Evolutionary conservation across 1,140 invertebrate species (phyloP), one percentile per base, ranked within the genome.

Genomic region (Hyphantria cunea): DNA sequence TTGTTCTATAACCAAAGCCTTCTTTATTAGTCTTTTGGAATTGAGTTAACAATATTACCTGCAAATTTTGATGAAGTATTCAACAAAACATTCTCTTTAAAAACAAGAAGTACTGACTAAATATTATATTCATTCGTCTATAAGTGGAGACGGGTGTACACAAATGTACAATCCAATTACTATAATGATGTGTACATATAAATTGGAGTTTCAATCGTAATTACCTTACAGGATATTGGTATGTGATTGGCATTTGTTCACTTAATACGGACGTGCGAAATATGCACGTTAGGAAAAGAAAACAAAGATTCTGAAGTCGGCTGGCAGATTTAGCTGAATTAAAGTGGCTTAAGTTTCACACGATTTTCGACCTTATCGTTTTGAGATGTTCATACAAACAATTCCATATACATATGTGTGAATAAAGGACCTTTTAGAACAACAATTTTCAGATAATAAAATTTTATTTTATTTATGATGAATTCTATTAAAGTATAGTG

Each of bases 191-290:
- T 47, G 14, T 25, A 8, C 11, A 34, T 14, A n/a, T 33, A 50
- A 13, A 11, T 54, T 69, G 66, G 67, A 62, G 68, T 63, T 70
- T 12, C 56, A 11, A 31, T 68, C 47, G 70, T 75, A 72, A 39
- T 51, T 45, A 45, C 12, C 48, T 49, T 56, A 62, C 72, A 74
- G 68, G 66, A 72, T 74, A 67, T 68, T 44, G 58, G 53, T 67
- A 53, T 68, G 42, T 41, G 65, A 64, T 56, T 62, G 72, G 54
- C 44, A 42, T 56, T 56, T 60, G 58, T 50, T 55, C 72, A 72
- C 64, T 74, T 66, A 66, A 56, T 52, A 56, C 64, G 64, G 48
- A 53, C 71, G 76, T 76, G 72, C 64, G 76, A 76, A 76, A 76
- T 63, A 1, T 63, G 48, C 60, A 76, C 68, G 68, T 55, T 64